Percentiles rank a stretch among this genome's conserved stretches.
Conservation (phyloP, 2,113 vertebrate species). For the Sylvilagus bachmani region DNA sequence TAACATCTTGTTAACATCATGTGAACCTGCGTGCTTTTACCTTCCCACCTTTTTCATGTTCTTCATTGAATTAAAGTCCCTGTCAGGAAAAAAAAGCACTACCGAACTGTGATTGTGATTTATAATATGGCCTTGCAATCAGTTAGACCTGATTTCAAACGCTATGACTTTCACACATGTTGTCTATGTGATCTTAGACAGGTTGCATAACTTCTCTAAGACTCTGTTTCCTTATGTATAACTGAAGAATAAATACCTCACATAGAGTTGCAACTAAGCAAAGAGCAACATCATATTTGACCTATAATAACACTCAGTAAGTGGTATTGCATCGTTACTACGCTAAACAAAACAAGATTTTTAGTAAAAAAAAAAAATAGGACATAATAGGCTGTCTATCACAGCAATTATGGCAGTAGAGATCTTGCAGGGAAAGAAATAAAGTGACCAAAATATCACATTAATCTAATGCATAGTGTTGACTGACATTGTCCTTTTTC, state of each 20-base stretch:
- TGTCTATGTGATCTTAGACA: neutral
- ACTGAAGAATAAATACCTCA: neutral
- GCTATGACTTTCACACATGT: neutral
- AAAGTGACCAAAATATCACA: neutral
- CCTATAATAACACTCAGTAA: neutral
- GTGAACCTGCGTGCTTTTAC: neutral
- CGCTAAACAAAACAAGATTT: neutral
- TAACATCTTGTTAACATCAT: neutral
- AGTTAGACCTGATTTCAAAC: neutral
- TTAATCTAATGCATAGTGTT: neutral
- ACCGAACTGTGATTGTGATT: neutral
- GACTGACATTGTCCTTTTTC: neutral
- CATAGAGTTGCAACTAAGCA: neutral
- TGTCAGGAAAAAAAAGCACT: neutral
- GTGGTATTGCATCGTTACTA: neutral
- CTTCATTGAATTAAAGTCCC: neutral
- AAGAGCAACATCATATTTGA: neutral
- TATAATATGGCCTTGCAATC: neutral
- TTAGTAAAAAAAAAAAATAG: slow-evolving; percentile 20
- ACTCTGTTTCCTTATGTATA: neutral
- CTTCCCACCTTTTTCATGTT: neutral
- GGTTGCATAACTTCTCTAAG: neutral
- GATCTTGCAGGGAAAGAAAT: slow-evolving; percentile 3
- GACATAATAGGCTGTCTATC: slow-evolving; percentile 26
- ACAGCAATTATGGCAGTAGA: neutral